phyloP scores from a whole-genome alignment of 2,888 invertebrate genomes.

The Epinotia nisella region DNA sequence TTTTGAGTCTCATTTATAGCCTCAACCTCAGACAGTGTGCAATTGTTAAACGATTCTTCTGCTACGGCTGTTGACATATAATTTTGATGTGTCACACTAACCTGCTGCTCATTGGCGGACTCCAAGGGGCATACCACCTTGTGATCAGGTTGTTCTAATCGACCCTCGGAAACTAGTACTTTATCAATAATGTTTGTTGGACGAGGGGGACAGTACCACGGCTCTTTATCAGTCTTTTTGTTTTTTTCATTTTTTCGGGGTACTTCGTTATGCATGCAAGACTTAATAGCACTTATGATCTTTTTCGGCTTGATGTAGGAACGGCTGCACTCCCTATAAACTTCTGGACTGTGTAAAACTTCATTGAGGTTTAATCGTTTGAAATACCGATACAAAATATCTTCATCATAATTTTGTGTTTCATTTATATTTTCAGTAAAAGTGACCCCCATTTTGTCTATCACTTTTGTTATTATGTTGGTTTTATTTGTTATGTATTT shows the following conservation, averaged over 20 bases:
- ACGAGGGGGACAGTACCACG: slow-evolving; percentile 63
- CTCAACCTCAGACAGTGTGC: background rate
- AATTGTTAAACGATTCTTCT: background rate
- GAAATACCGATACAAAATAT: slow-evolving; percentile 47
- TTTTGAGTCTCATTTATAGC: slow-evolving; percentile 27
- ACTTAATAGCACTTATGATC: slow-evolving; percentile 45
- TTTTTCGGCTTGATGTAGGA: slow-evolving; percentile 40
- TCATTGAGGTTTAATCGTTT: slow-evolving; percentile 54
- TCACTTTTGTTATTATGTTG: background rate
- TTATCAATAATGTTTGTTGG: slow-evolving; percentile 2
- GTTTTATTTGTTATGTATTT: background rate
- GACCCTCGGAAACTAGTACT: background rate
- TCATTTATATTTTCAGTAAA: slow-evolving; percentile 48
- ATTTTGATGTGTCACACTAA: background rate
- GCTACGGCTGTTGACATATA: background rate
- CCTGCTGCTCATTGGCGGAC: slow-evolving; percentile 15
- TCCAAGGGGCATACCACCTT: slow-evolving; percentile 16
- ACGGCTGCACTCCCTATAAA: slow-evolving; percentile 71
- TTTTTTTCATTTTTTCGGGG: slow-evolving; percentile 46
- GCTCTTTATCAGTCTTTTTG: slow-evolving; percentile 51
- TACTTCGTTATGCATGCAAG: slow-evolving; percentile 29
- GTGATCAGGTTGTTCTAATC: slow-evolving; percentile 11
- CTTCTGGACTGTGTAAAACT: slow-evolving; percentile 55
- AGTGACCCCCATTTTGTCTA: slow-evolving; percentile 54
- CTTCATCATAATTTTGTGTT: slow-evolving; percentile 43